These are phyloP conservation scores for Tipula unca DNA, from an alignment of 2,888 invertebrate genomes.

Conservation along the genomic window DNA sequence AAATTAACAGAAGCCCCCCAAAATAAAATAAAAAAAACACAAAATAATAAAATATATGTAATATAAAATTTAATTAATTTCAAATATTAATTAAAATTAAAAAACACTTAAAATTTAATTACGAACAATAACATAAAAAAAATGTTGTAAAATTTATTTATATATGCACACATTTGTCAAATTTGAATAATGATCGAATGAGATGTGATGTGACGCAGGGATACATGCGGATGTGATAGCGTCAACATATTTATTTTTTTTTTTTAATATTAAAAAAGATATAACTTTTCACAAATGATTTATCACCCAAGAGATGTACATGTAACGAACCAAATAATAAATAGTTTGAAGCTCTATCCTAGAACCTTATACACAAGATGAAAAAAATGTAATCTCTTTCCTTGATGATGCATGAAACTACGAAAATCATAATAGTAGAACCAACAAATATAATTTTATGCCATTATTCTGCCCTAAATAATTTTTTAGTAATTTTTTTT, in stretches of 20 bases:
- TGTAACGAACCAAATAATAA: background rate
- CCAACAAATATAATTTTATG: background rate
- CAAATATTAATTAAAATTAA: background rate
- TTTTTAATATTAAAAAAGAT: background rate
- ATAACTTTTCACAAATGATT: background rate
- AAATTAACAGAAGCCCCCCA: background rate
- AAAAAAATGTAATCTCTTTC: background rate
- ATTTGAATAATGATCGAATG: background rate
- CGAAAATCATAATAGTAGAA: background rate
- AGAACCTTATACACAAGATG: background rate
- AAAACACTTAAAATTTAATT: background rate
- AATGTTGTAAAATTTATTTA: background rate
- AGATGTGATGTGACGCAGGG: background rate
- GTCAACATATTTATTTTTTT: background rate
- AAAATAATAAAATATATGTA: background rate
- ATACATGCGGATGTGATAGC: background rate
- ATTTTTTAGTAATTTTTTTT: background rate
- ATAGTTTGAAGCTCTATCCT: background rate
- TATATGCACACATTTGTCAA: background rate
- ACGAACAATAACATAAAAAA: background rate
- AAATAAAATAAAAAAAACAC: background rate
- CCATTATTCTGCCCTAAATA: background rate
- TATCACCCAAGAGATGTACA: background rate
- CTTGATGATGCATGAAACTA: slow-evolving; percentile 8
- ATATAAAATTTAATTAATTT: background rate